Base-by-base conservation (phyloP, 2,113 vertebrate species). In the Thermophis baileyi region DNA sequence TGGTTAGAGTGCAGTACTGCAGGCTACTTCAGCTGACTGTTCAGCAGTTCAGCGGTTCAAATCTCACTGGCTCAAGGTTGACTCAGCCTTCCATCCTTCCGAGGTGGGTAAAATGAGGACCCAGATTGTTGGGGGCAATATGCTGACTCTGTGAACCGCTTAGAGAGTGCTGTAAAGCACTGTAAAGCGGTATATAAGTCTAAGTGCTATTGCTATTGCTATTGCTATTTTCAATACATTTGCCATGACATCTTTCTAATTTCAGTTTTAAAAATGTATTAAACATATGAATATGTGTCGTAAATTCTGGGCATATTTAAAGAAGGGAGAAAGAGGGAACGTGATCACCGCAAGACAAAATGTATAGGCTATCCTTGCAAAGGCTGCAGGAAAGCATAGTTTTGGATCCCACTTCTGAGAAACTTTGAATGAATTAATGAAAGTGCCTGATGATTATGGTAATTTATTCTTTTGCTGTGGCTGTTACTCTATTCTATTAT, bases 191-290 rank as follows among this genome's bases (percentile, higher is more conserved):
- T n/a, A n/a, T n/a, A n/a, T n/a, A n/a, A n/a, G n/a, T n/a, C n/a
- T n/a, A n/a, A n/a, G n/a, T n/a, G n/a, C n/a, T n/a, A n/a, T n/a
- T n/a, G n/a, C n/a, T n/a, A n/a, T n/a, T n/a, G n/a, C n/a, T n/a
- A n/a, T n/a, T n/a, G n/a, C n/a, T n/a, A n/a, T n/a, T 93, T 93
- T 6, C 88, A 90, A 57, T 93, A 50, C 25, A 53, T 47, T 51
- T 86, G 20, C 27, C n/a, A 27, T 57, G 88, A 57, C 69, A 86
- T 90, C 50, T 53, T 51, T 10, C 49, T 49, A 57, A 85, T 89
- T 92, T 60, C 53, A 90, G 60, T 55, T 92, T 90, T 44, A 12
- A 89, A 55, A 50, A 57, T 85, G 25, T 57, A 49, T 49, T 35
- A n/a, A 50, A 51, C 22, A 30, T 88, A 49, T 89, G 35, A 46